These are phyloP conservation scores for Andrena dorsata DNA, from an alignment of 2,888 invertebrate genomes.

Conservation along the genomic window DNA sequence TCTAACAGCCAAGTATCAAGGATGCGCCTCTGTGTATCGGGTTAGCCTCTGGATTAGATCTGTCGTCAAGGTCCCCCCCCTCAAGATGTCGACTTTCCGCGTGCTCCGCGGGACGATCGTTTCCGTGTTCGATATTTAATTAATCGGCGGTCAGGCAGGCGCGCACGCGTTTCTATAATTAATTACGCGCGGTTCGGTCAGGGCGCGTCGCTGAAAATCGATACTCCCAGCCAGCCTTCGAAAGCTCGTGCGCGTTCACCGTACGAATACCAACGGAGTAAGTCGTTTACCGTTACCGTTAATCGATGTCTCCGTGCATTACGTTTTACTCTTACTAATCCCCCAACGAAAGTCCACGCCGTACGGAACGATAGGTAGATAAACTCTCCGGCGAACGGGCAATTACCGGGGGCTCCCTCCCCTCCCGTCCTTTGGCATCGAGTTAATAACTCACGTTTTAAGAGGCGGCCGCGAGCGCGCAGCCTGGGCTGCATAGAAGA, in stretches of 20 bases:
- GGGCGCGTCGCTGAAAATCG: conserved; percentile 57
- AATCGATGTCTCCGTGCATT: conserved; percentile 78
- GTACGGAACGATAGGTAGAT: conserved; percentile 54
- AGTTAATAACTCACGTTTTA: conserved; percentile 68
- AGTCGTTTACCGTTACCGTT: conserved; percentile 79
- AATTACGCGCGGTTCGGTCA: conserved; percentile 49
- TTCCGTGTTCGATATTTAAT: conserved; percentile 64
- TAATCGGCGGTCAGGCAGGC: conserved; percentile 32
- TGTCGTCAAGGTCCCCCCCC: not conserved
- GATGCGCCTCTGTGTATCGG: not conserved
- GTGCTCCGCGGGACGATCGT: conserved; percentile 15
- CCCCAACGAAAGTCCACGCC: conserved; percentile 67
- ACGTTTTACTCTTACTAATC: conserved; percentile 79
- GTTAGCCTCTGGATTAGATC: not conserved
- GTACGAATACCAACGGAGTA: conserved; percentile 69
- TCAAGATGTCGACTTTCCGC: not conserved
- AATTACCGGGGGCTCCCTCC: conserved; percentile 63
- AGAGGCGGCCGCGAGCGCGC: conserved; percentile 42
- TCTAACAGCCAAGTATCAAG: not conserved
- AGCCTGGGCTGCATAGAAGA: conserved; percentile 14
- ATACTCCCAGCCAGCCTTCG: conserved; percentile 46
- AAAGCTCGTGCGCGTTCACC: conserved; percentile 42
- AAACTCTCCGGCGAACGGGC: conserved; percentile 64
- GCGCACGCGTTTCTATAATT: conserved; percentile 57
- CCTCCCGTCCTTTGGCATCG: conserved; percentile 61